Percentiles rank a stretch among this genome's conserved stretches.
Evolutionary conservation across 2,797 vertebrate species (phyloP).

Genomic region (Cossypha niveicapilla): DNA sequence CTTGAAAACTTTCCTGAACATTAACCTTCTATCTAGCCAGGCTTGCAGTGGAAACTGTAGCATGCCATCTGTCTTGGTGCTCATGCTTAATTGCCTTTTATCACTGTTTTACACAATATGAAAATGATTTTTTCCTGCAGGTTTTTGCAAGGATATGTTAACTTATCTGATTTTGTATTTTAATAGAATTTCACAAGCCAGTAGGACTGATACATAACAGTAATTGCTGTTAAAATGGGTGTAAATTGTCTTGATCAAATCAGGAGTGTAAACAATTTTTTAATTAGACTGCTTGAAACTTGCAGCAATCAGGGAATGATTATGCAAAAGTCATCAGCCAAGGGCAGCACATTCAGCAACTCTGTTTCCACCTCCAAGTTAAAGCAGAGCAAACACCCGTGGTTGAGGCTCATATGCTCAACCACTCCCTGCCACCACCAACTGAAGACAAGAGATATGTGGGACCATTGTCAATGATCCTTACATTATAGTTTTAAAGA

Average conservation of each 20-base stretch:
- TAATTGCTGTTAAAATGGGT: constrained; percentile 31
- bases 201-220: not conserved
- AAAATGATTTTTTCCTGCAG: constrained; percentile 6
- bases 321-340: not conserved
- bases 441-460: not conserved
- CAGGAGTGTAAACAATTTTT: constrained; percentile 18
- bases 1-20: not conserved
- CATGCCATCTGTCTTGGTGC: not conserved
- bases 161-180: not conserved
- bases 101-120: not conserved
- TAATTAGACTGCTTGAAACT: constrained; percentile 28
- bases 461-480: not conserved
- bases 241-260: constrained; percentile 47
- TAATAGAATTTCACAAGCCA: constrained; percentile 37
- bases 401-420: not conserved
- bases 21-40: not conserved
- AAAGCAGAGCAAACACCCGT: not conserved
- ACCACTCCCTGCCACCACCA: not conserved
- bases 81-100: constrained; percentile 36
- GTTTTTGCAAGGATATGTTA: constrained; percentile 13
- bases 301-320: not conserved
- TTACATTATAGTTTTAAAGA: not conserved
- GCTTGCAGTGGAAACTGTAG: not conserved
- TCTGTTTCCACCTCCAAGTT: not conserved
- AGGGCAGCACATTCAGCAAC: not conserved